Conservation (phyloP, 2,797 vertebrate species). For the Ammospiza maritima region DNA sequence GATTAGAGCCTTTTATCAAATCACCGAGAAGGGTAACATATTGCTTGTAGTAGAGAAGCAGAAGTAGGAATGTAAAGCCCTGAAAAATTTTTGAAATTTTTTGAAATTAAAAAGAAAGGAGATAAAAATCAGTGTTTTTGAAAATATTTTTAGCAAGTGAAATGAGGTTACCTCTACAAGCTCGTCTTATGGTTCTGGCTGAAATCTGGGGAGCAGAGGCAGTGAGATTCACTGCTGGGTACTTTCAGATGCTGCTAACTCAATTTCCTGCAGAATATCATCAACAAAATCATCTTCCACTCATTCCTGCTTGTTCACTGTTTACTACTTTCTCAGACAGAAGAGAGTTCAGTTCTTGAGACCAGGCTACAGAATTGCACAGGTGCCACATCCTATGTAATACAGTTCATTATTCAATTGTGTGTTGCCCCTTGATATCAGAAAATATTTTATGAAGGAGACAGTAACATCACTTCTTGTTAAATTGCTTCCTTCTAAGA, state of each 20-base stretch:
- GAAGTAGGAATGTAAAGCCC: neutral
- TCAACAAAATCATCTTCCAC: neutral
- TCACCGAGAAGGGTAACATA: neutral
- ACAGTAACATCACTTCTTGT: neutral
- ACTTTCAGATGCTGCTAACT: neutral
- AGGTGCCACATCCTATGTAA: accelerated
- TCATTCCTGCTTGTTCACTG: neutral
- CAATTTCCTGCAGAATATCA: neutral
- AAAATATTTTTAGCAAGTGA: neutral
- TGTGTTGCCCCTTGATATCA: neutral
- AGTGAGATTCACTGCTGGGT: neutral
- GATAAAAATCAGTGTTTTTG: too few species aligned
- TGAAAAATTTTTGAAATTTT: neutral
- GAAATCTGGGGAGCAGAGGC: neutral
- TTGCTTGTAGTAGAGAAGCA: neutral
- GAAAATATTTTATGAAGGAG: neutral
- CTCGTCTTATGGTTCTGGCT: neutral
- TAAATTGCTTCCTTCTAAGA: neutral
- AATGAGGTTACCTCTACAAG: neutral
- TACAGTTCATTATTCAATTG: neutral
- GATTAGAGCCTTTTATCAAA: neutral
- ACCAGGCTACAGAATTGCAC: neutral
- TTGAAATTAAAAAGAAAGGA: too few species aligned
- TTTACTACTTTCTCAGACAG: neutral
- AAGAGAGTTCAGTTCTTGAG: neutral